Percentiles rank a stretch among this genome's conserved stretches.
Evolutionary conservation across 2,797 vertebrate species (phyloP).

Genomic region (Helarctos malayanus): DNA sequence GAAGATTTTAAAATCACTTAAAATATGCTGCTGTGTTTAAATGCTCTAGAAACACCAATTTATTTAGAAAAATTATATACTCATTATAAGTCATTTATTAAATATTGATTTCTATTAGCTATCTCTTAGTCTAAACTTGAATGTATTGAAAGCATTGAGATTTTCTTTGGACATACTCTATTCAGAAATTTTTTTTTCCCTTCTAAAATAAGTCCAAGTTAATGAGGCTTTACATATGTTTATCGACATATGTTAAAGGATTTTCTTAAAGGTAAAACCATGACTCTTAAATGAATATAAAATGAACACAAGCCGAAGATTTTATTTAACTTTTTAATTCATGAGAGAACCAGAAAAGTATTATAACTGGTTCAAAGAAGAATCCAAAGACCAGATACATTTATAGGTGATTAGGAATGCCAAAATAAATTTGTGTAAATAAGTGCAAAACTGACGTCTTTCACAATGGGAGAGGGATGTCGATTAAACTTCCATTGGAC

Average conservation of each 20-base stretch:
- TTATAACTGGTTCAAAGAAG: neutral
- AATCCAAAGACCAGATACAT: neutral
- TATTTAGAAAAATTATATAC: conserved; percentile 47
- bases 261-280: neutral
- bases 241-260: neutral
- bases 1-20: conserved; percentile 50
- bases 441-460: neutral
- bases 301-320: neutral
- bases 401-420: neutral
- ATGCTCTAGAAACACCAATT: conserved; percentile 3
- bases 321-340: conserved; percentile 51
- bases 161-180: conserved; percentile 3
- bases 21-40: conserved; percentile 51
- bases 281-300: neutral
- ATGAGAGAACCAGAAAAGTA: neutral
- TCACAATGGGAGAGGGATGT: neutral
- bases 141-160: conserved; percentile 8
- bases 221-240: neutral
- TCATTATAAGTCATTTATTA: conserved; percentile 44
- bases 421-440: neutral
- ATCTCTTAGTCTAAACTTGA: conserved; percentile 2
- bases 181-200: neutral
- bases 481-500: neutral
- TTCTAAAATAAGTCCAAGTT: neutral
- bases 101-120: neutral